Percentiles rank a stretch among this genome's conserved stretches.
These are phyloP conservation scores for Caenorhabditis imperialis DNA, from an alignment of 2,888 invertebrate genomes.

Conservation along the genomic window DNA sequence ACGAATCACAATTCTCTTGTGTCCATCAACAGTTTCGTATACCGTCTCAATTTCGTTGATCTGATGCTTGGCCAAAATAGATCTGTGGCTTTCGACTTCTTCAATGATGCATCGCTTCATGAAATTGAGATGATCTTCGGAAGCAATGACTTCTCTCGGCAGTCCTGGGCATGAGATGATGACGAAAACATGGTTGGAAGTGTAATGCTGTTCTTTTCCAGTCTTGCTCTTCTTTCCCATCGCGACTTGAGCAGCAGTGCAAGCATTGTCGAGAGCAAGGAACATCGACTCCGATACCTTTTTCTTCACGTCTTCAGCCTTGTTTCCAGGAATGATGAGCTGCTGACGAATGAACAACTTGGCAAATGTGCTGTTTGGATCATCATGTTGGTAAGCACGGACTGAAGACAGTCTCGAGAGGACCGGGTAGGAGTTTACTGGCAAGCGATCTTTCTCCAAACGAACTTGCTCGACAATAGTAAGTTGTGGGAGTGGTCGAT, in stretches of 20 bases:
- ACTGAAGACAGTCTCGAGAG: slow-evolving; percentile 61
- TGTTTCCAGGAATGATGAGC: slow-evolving; percentile 43
- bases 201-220: slow-evolving; percentile 25
- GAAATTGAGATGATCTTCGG: slow-evolving; percentile 46
- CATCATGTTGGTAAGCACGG: slow-evolving; percentile 63
- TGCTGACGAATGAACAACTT: slow-evolving; percentile 63
- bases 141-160: slow-evolving; percentile 32
- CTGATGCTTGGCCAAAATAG: slow-evolving; percentile 66
- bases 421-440: slow-evolving; percentile 58
- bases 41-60: slow-evolving; percentile 68
- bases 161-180: slow-evolving; percentile 52
- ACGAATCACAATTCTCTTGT: slow-evolving; percentile 59
- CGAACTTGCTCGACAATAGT: slow-evolving; percentile 59
- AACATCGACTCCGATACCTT: slow-evolving; percentile 23
- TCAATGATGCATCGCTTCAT: slow-evolving; percentile 56
- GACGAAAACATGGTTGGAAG: slow-evolving; percentile 50
- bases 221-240: slow-evolving; percentile 46
- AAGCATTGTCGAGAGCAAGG: slow-evolving; percentile 45
- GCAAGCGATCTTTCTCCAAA: slow-evolving; percentile 72
- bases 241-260: slow-evolving; percentile 54
- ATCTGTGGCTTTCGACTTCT: slow-evolving; percentile 57
- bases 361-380: slow-evolving; percentile 57
- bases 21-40: slow-evolving; percentile 52
- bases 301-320: slow-evolving; percentile 46
- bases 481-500: slow-evolving; percentile 47